Base-by-base conservation (phyloP, 2,797 vertebrate species). In the Luscinia megarhynchos region DNA sequence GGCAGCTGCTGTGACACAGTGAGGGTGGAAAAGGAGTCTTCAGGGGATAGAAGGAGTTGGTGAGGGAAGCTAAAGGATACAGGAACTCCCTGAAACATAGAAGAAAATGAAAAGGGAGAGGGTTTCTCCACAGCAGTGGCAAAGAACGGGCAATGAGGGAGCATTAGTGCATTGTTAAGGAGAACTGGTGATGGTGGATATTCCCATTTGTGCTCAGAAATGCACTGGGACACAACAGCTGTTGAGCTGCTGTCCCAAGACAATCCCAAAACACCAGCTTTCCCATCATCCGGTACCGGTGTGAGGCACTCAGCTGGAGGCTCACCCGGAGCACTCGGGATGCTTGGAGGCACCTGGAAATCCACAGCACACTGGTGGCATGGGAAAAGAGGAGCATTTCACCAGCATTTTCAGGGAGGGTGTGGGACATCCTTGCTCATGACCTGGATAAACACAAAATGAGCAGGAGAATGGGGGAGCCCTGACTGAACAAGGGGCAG, bases 331-430 rank as follows among this genome's bases (percentile, higher is more conserved):
- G 29, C 1, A 0, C 32, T 26, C 2, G 1, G 77, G 83, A 18
- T 48, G 64, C 66, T 36, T 13, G 29, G 54, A 9, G 74, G 14
- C 26, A 29, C 54, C 89, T 53, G 20, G 16, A 64, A 57, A 66
- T 18, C 41, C 57, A 7, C 5, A 3, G 16, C 12, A 9, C 4
- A 1, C 29, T 8, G 59, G 8, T 12, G 62, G 27, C 0, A 0
- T 0, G 5, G 53, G 46, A 17, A 36, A 59, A 87, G 16, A n/a
- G 0, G 5, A 82, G 22, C 21, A 6, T 83, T 54, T 54, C n/a
- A 4, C 41, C 6, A 3, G 18, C 4, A 2, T 38, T 81, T 84
- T 45, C 48, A 43, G 30, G 22, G 38, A 61, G 12, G 11, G 4
- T 8, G 2, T 23, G 51, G 40, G 46, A 36, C 30, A 16, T 1